Conservation (phyloP, 2,888 invertebrate species). For the Auanema freiburgensis region DNA sequence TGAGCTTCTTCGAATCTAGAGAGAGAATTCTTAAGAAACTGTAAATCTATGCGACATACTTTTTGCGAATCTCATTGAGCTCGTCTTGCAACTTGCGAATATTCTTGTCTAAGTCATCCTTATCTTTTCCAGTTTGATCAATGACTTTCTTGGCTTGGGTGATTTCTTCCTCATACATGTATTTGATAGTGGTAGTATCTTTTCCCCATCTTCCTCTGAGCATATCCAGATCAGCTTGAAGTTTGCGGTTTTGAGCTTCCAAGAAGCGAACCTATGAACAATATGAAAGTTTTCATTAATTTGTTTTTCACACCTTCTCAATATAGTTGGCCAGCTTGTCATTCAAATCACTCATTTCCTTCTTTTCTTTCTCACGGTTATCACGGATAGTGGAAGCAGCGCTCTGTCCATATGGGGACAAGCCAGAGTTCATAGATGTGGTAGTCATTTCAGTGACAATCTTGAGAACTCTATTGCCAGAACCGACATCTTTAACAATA, state of each 20-base stretch:
- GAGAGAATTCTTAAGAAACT: neutral
- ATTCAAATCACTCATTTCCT: slow-evolving; percentile 69
- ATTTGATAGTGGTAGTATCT: slow-evolving; percentile 53
- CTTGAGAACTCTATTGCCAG: slow-evolving; percentile 59
- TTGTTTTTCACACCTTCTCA: slow-evolving; percentile 65
- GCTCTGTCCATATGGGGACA: slow-evolving; percentile 47
- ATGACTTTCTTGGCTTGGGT: slow-evolving; percentile 40
- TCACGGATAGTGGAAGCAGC: slow-evolving; percentile 66
- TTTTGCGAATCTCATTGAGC: slow-evolving; percentile 43
- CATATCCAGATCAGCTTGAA: slow-evolving; percentile 61
- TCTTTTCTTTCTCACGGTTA: slow-evolving; percentile 68
- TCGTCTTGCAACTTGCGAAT: slow-evolving; percentile 48
- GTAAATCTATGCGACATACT: slow-evolving; percentile 29
- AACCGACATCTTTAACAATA: slow-evolving; percentile 11
- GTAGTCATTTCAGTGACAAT: slow-evolving; percentile 61
- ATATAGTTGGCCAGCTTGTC: slow-evolving; percentile 69
- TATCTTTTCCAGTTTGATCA: slow-evolving; percentile 27
- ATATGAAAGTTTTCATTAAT: slow-evolving; percentile 1
- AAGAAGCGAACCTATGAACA: slow-evolving; percentile 63
- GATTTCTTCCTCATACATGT: slow-evolving; percentile 51
- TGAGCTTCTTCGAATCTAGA: slow-evolving; percentile 63
- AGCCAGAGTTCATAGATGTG: slow-evolving; percentile 31
- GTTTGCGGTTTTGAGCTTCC: slow-evolving; percentile 65
- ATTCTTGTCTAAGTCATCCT: slow-evolving; percentile 41
- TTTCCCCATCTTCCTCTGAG: slow-evolving; percentile 62